Evolutionary conservation across 1,140 invertebrate genomes (phyloP), one percentile per base, ranked within the genome.

Genomic region (Drosophila navojoa): DNA sequence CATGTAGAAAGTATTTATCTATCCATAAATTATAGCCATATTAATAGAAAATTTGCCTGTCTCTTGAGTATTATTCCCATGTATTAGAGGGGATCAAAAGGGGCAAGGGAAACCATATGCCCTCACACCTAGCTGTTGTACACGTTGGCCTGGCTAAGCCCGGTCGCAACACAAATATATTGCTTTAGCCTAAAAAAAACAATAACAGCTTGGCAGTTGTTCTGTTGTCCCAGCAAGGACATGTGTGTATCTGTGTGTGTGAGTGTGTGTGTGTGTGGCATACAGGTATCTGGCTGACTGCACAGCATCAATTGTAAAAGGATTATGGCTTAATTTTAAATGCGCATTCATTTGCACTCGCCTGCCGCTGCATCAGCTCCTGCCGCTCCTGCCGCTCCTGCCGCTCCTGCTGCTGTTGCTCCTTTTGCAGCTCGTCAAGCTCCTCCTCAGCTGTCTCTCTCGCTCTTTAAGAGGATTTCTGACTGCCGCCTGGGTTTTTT

Each of bases 271-370:
- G 22, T 44, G 38, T 55, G 63, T 69, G 59, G 35, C 57, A 59
- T 42, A 74, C 82, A 87, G 79, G 79, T 87, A 79, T 70, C 76
- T 84, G 82, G 66, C 76, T 87, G 84, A 81, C 72, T 87, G 84
- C 85, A 89, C 82, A 89, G 79, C 82, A 89, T 87, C 84, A 87
- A 87, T 87, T 89, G 79, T 89, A 87, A 87, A 87, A 87, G 84
- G 84, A 87, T 87, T 87, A 89, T 66, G 77, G 84, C 84, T 87
- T 89, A 89, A 87, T 89, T 87, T 89, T 59, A 84, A 87, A 87
- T 87, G 84, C 84, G 84, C 84, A 87, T 87, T 87, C 82, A 87
- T 87, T 87, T 87, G 69, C 84, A 86, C 81, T 81, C 77, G 61
- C 55, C 57, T 47, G 53, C 64, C 45, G 59, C 47, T 50, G 49